Conservation (phyloP, 2,113 vertebrate species). For the Danionella cerebrum region DNA sequence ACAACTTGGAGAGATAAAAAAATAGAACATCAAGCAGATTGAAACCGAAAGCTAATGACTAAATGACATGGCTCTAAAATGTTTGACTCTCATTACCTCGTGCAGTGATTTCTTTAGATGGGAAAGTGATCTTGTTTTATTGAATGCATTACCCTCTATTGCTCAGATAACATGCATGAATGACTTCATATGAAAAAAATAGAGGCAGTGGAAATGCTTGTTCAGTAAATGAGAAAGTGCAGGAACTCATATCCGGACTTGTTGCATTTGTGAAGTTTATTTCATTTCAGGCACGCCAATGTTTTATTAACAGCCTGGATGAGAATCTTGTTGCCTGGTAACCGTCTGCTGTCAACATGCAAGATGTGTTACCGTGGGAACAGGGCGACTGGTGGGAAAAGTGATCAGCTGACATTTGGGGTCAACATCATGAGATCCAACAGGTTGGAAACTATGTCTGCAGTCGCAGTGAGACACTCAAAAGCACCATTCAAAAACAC, state of each 20-base stretch:
- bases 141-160: too few species aligned
- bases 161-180: background rate
- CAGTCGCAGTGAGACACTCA: background rate
- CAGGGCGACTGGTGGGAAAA: background rate
- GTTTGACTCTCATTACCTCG: too few species aligned
- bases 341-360: constrained; percentile 35
- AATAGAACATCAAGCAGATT: too few species aligned
- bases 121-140: too few species aligned
- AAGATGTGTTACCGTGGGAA: constrained; percentile 39
- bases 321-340: constrained; percentile 26
- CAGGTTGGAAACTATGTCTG: background rate
- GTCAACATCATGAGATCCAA: background rate
- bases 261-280: constrained; percentile 26
- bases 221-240: background rate
- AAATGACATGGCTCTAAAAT: too few species aligned
- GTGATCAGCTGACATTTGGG: background rate
- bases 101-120: too few species aligned
- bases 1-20: too few species aligned
- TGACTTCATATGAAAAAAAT: background rate
- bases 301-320: constrained; percentile 26
- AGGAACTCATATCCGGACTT: constrained; percentile 28
- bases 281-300: constrained; percentile 22
- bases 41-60: too few species aligned
- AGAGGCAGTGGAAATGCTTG: background rate
- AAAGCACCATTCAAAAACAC: too few species aligned